phyloP scores from a whole-genome alignment of 2,113 vertebrate genomes.

The Psettodes erumei region DNA sequence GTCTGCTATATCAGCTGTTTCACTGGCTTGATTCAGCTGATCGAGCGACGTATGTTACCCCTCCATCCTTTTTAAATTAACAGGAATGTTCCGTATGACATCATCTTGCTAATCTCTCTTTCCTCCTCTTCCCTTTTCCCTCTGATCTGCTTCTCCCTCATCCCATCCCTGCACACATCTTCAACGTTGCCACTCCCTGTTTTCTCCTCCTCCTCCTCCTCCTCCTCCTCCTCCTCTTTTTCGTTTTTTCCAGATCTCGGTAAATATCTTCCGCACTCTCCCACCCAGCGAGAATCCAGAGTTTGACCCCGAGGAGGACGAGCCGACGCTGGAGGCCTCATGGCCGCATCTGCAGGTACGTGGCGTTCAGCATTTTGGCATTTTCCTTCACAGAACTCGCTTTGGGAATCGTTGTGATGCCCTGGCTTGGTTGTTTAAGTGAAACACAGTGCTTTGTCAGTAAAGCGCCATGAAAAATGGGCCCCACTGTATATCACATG shows the following conservation, averaged over 20 bases:
- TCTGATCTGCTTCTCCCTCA: not conserved
- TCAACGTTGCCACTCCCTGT: not conserved
- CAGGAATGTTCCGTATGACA: not conserved
- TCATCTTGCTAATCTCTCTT: constrained; percentile 3
- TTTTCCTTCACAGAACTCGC: not conserved
- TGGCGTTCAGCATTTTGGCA: not conserved
- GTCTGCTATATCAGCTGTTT: not conserved
- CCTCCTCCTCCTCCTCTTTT: not conserved
- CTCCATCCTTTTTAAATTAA: not conserved
- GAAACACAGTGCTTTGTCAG: constrained; percentile 29
- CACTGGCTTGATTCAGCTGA: not conserved
- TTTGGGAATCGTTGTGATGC: not conserved
- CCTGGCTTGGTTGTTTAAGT: constrained; percentile 10
- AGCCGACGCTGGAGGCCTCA: constrained; percentile 92
- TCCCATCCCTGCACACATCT: not conserved
- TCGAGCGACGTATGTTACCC: too few relatives aligned
- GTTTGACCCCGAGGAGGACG: constrained; percentile 94
- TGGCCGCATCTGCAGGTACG: constrained; percentile 93
- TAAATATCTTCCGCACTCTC: constrained; percentile 93
- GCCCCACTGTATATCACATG: not conserved
- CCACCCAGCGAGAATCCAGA: constrained; percentile 94
- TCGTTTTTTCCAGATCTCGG: constrained; percentile 85
- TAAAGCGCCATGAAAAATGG: constrained; percentile 13
- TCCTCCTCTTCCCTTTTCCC: not conserved
- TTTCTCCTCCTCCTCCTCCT: not conserved